These are phyloP conservation scores for Tetranychus truncatus DNA, from an alignment of 2,888 invertebrate genomes.

Conservation along the genomic window DNA sequence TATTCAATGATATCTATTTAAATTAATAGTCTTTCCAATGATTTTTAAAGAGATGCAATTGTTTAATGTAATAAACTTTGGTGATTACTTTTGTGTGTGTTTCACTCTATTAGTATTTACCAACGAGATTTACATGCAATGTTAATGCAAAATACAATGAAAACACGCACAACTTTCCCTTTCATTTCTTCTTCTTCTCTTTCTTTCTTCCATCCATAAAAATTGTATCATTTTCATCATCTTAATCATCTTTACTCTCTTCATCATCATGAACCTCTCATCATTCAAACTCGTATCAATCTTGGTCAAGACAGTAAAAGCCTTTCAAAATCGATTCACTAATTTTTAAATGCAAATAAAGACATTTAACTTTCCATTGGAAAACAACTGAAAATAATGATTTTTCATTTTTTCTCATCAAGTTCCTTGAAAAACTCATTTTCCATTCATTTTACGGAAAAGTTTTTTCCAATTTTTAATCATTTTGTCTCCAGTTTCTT, in stretches of 20 bases:
- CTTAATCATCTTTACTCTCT: background rate
- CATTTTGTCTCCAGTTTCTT: no score
- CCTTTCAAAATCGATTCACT: background rate
- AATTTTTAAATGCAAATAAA: no score
- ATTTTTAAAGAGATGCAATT: background rate
- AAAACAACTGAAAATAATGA: no score
- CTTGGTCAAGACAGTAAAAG: background rate
- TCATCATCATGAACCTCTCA: background rate
- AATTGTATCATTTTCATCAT: background rate
- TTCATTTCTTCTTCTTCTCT: no score
- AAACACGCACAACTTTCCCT: background rate
- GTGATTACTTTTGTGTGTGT: conserved; percentile 1
- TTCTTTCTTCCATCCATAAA: no score
- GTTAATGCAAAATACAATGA: background rate
- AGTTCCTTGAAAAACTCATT: no score
- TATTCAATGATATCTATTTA: background rate
- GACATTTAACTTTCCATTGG: no score
- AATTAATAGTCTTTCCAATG: background rate
- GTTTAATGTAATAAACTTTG: background rate
- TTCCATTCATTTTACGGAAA: no score
- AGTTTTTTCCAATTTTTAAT: no score
- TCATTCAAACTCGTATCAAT: background rate
- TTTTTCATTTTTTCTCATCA: no score
- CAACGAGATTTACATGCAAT: background rate
- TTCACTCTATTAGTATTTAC: background rate